Percentiles rank a stretch among this genome's conserved stretches.
Evolutionary conservation across 2,113 vertebrate genomes (phyloP).

Genomic region (Sialia sialis): DNA sequence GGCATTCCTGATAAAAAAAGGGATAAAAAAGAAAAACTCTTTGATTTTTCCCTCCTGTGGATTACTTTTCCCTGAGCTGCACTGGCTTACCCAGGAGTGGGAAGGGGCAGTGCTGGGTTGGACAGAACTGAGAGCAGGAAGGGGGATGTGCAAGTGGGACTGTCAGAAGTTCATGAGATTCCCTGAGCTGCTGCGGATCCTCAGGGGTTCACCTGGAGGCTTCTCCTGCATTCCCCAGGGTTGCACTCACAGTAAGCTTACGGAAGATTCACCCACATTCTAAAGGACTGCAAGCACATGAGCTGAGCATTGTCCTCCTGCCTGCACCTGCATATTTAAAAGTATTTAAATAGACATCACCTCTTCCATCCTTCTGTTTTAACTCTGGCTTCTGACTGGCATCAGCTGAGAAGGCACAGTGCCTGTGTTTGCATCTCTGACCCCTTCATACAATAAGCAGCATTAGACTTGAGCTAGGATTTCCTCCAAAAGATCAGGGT

Average conservation of each 20-base stretch:
- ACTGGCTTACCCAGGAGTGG: neutral
- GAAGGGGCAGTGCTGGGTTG: neutral
- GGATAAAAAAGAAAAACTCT: neutral
- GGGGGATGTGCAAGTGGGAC: neutral
- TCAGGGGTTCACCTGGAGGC: neutral
- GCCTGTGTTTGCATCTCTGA: neutral
- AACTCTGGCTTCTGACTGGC: neutral
- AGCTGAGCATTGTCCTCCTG: neutral
- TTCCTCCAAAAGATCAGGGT: neutral
- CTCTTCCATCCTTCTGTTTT: neutral
- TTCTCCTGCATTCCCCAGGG: neutral
- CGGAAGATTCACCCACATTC: neutral
- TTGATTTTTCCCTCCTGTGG: neutral
- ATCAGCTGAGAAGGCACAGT: neutral
- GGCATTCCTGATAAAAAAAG: neutral
- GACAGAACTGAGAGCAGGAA: neutral
- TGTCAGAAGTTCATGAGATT: neutral
- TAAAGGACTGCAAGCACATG: rapidly evolving
- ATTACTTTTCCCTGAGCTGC: neutral
- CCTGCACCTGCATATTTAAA: neutral
- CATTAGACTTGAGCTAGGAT: neutral
- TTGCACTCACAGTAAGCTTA: neutral
- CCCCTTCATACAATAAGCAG: neutral
- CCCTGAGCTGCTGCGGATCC: neutral
- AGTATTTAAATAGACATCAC: neutral